Evolutionary conservation across 2,888 invertebrate species (phyloP), one percentile per base, ranked within the genome.

Genomic region (Microctonus hyperodae): DNA sequence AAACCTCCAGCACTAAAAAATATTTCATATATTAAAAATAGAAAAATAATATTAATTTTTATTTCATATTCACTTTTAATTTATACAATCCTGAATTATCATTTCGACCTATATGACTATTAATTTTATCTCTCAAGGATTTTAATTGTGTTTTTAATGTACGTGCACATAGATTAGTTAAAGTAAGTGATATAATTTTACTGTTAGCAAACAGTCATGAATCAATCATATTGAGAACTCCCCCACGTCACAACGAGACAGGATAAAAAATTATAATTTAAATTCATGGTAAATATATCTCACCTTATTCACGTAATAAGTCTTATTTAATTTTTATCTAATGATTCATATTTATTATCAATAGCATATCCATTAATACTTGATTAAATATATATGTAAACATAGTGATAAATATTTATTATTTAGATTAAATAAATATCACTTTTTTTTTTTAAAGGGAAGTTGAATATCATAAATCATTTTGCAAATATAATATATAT

Each of bases 1-100:
- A 96, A 86, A 64, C 95, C 95, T 67, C 95, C 95, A 81, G 95
- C 95, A 83, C 95, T 95, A 82, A 44, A 85, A 84, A 55, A 69
- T 59, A 48, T 51, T 58, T 48, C 2, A 40, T 53, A 48, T 6
- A 56, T 22, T 59, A 20, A 11, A 10, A n/a, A 16, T 7, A 64
- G 61, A 40, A 61, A 58, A 28, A 33, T 65, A 63, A 33, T 65
- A 63, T 22, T 33, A 51, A n/a, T 22, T 10, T 53, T 23, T 57
- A 58, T 59, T 31, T n/a, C 16, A 51, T 11, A 23, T 23, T 13
- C n/a, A 25, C 23, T 23, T 23, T 22, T 11, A 51, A 51, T 11
- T 23, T 6, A 11, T 23, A n/a, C 51, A 11, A 51, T 51, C 9
- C 7, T 51, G 23, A 23, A 23, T 50, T 4, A n/a, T 6, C 1